A percentile compares a stretch with the other conserved stretches of the same genome.
Conservation (phyloP, 2,113 vertebrate genomes). For the Sinocyclocheilus anophthalmus region DNA sequence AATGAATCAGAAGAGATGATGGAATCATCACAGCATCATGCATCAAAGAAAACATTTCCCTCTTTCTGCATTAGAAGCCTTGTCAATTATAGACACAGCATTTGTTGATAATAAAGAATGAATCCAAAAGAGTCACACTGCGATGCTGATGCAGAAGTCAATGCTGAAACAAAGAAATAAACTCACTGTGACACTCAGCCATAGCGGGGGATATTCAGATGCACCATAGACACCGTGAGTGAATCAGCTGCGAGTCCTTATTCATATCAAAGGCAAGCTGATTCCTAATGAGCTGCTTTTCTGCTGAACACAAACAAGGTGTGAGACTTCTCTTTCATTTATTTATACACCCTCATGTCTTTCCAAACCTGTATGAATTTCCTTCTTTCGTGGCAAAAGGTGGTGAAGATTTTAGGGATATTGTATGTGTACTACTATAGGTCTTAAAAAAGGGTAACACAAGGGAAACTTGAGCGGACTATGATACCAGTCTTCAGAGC, state of each 20-base stretch:
- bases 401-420: not conserved
- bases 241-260: conserved; percentile 3
- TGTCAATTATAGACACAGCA: conserved; percentile 49
- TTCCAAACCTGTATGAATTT: not conserved
- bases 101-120: conserved; percentile 25
- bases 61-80: conserved; percentile 61
- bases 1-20: conserved; percentile 80
- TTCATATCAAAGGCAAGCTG: conserved; percentile 17
- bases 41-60: conserved; percentile 67
- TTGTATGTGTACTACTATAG: not conserved
- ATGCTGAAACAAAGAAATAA: conserved; percentile 30
- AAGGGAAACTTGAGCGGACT: no score
- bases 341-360: not conserved
- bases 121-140: conserved; percentile 1
- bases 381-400: not conserved
- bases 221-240: not conserved
- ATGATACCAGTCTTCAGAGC: no score
- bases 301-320: conserved; percentile 10
- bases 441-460: no score
- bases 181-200: not conserved
- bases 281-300: conserved; percentile 19
- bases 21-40: conserved; percentile 69
- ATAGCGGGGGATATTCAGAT: conserved; percentile 1
- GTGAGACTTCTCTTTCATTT: not conserved
- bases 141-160: not conserved